A percentile compares a stretch with the other conserved stretches of the same genome.
Evolutionary conservation across 2,113 vertebrate species (phyloP).

Genomic region (Tragelaphus strepsiceros): DNA sequence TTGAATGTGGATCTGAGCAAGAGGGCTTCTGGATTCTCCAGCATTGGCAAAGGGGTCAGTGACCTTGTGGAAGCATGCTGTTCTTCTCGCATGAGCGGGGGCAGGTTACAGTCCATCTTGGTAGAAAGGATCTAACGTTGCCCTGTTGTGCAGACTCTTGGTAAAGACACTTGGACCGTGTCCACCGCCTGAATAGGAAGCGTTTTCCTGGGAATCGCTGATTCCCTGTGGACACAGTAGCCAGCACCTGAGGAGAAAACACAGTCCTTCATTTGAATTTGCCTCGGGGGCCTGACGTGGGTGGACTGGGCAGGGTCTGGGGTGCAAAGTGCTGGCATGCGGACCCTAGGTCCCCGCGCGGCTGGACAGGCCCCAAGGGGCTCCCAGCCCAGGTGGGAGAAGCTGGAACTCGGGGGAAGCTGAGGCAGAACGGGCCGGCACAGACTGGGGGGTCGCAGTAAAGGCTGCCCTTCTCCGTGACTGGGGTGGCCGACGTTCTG

Average conservation of each 20-base stretch:
- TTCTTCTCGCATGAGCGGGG: background rate
- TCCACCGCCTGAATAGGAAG: fast-evolving
- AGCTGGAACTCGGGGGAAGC: background rate
- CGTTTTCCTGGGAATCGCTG: no score
- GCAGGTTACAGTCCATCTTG: background rate
- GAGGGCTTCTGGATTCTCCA: background rate
- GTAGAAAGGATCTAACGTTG: background rate
- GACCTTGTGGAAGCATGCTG: fast-evolving
- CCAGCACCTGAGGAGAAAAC: no score
- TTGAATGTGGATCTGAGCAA: background rate
- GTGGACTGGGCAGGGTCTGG: fast-evolving
- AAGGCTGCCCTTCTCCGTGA: background rate
- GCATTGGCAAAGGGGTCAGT: background rate
- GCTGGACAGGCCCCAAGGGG: background rate
- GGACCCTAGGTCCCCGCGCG: no score
- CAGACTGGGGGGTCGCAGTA: background rate
- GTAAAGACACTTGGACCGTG: fast-evolving
- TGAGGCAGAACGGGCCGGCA: background rate
- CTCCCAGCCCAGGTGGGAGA: no score
- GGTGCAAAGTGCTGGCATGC: background rate
- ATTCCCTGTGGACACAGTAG: no score
- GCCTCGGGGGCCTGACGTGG: background rate
- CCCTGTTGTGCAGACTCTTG: background rate
- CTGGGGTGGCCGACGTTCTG: fast-evolving
- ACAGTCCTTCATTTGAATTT: no score